A percentile compares a stretch with the other conserved stretches of the same genome.
phyloP scores from a whole-genome alignment of 2,113 vertebrate species.

The Semicossyphus pulcher region DNA sequence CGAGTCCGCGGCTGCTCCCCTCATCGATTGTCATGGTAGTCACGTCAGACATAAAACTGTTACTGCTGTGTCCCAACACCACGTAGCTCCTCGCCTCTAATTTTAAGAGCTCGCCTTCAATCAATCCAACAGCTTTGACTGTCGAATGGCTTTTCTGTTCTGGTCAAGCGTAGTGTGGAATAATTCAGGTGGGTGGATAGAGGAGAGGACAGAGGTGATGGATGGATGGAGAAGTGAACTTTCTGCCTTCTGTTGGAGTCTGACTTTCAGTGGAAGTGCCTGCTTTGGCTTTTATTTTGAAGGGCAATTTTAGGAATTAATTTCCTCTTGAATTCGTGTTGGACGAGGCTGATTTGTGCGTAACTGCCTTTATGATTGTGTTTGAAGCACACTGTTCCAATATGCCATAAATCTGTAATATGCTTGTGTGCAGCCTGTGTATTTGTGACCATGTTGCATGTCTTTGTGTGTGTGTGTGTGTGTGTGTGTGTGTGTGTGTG shows the following conservation, averaged over 20 bases:
- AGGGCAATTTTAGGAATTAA: neutral
- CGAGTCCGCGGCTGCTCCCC: conserved; percentile 16
- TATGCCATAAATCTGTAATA: conserved; percentile 5
- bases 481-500: too few species aligned
- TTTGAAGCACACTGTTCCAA: neutral
- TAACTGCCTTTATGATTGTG: conserved; percentile 1
- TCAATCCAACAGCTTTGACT: conserved; percentile 50
- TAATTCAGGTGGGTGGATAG: conserved; percentile 23
- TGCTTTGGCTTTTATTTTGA: neutral
- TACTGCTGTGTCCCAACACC: conserved; percentile 43
- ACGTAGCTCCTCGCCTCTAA: conserved; percentile 26
- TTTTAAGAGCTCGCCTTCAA: conserved; percentile 58
- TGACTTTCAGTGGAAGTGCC: neutral
- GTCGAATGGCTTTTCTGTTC: conserved; percentile 41
- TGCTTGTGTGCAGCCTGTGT: neutral
- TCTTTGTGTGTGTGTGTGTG: neutral
- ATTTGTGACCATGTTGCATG: conserved; percentile 3
- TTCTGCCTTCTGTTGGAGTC: neutral
- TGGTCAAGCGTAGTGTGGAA: conserved; percentile 27
- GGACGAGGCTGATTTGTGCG: neutral
- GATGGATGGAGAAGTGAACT: neutral
- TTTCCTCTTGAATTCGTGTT: neutral
- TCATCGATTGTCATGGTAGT: conserved; percentile 57
- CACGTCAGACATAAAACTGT: conserved; percentile 57
- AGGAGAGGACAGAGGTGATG: conserved; percentile 15